These are phyloP conservation scores for Abrostola tripartita DNA, from an alignment of 2,888 invertebrate genomes.

Conservation along the genomic window DNA sequence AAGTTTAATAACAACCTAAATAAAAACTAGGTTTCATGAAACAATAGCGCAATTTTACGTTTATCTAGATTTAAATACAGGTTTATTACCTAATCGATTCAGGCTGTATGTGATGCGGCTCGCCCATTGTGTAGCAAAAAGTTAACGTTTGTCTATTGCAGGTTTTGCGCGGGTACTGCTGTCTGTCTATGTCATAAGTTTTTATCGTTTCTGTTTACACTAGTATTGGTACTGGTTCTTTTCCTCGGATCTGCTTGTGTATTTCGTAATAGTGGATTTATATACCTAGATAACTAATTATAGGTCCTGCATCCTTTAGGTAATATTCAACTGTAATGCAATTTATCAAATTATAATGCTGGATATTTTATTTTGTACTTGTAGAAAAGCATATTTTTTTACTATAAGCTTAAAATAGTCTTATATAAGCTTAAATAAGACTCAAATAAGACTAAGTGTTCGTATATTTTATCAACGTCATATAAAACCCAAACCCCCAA, in stretches of 20 bases:
- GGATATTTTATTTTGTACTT: neutral
- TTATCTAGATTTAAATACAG: constrained; percentile 72
- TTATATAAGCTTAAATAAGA: too few relatives aligned
- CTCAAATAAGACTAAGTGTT: too few relatives aligned
- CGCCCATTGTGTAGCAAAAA: constrained; percentile 54
- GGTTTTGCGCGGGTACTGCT: constrained; percentile 9
- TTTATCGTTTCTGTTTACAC: too few relatives aligned
- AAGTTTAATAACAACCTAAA: constrained; percentile 66
- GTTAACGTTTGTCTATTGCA: constrained; percentile 40
- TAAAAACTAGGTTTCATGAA: constrained; percentile 65
- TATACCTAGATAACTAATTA: too few relatives aligned
- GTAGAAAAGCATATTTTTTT: neutral
- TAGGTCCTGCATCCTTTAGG: too few relatives aligned
- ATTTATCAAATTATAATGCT: too few relatives aligned
- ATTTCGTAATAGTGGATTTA: too few relatives aligned
- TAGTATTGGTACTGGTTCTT: too few relatives aligned
- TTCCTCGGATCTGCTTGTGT: too few relatives aligned
- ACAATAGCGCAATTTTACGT: constrained; percentile 73
- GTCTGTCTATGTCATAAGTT: neutral
- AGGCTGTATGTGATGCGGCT: constrained; percentile 46
- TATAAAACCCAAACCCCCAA: too few relatives aligned
- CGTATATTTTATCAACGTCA: too few relatives aligned
- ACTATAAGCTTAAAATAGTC: neutral
- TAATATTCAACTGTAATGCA: too few relatives aligned
- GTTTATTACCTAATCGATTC: constrained; percentile 72